These are phyloP conservation scores for Hormaphis cornu DNA, from an alignment of 1,140 invertebrate species.

Conservation along the genomic window DNA sequence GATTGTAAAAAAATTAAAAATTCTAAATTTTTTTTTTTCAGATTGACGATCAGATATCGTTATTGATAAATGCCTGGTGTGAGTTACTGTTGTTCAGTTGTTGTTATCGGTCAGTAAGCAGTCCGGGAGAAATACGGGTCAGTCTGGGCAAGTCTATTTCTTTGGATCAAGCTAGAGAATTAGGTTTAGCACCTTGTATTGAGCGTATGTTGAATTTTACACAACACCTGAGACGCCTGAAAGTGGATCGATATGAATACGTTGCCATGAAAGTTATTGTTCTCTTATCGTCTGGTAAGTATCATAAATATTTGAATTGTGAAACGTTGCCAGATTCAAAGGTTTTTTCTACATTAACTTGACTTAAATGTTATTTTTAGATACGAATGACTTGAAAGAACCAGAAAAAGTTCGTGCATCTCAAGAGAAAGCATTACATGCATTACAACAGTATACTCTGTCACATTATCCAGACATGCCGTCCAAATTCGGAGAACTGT, in stretches of 20 bases:
- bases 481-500: conserved; percentile 87
- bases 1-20: background rate
- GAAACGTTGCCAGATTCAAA: background rate
- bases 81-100: conserved; percentile 87
- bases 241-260: conserved; percentile 94
- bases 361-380: too few species aligned
- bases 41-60: conserved; percentile 93
- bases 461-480: conserved; percentile 84
- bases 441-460: conserved; percentile 82
- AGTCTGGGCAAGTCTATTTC: conserved; percentile 66
- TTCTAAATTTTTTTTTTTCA: conserved; percentile 43
- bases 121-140: conserved; percentile 76
- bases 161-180: conserved; percentile 59
- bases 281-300: conserved; percentile 86
- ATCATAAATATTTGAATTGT: conserved; percentile 23
- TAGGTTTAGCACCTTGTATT: conserved; percentile 69
- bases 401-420: conserved; percentile 82
- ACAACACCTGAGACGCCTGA: conserved; percentile 75
- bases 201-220: conserved; percentile 90
- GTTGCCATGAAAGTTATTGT: conserved; percentile 93
- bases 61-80: conserved; percentile 96
- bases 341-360: too few species aligned
- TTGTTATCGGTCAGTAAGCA: conserved; percentile 77
- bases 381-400: conserved; percentile 84
- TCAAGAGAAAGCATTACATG: conserved; percentile 87